Percentiles rank a stretch among this genome's conserved stretches.
These are phyloP conservation scores for Pelodiscus sinensis DNA, from an alignment of 2,113 vertebrate species.

Conservation along the genomic window DNA sequence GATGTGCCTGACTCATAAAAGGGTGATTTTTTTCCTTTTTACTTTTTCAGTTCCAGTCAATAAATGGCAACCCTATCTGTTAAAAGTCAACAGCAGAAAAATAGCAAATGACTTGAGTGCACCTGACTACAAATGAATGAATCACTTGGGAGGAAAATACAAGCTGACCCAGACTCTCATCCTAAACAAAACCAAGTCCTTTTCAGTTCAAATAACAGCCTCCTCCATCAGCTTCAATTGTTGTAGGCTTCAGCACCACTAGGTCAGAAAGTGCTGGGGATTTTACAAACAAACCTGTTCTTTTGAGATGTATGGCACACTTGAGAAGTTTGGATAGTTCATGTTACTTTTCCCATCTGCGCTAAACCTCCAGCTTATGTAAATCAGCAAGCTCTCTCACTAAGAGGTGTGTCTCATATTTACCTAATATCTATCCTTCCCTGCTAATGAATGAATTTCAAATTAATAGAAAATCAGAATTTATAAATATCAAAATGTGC, in stretches of 20 bases:
- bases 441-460: not conserved
- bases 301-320: not conserved
- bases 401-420: not conserved
- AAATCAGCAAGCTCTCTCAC: not conserved
- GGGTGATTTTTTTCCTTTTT: not conserved
- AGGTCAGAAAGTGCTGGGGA: not conserved
- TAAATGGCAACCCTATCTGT: not conserved
- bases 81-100: not conserved
- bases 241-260: not conserved
- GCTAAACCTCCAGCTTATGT: not conserved
- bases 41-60: not conserved
- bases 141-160: not conserved
- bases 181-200: not conserved
- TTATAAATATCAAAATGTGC: not conserved
- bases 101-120: not conserved
- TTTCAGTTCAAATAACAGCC: not conserved
- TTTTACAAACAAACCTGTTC: not conserved
- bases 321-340: constrained; percentile 1
- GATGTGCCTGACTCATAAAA: not conserved
- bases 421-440: not conserved
- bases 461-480: not conserved
- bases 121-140: not conserved
- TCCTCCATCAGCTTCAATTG: not conserved
- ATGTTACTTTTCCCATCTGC: not conserved
- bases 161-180: not conserved